phyloP scores from a whole-genome alignment of 2,113 vertebrate species.

The Gallinago paraguaiae region DNA sequence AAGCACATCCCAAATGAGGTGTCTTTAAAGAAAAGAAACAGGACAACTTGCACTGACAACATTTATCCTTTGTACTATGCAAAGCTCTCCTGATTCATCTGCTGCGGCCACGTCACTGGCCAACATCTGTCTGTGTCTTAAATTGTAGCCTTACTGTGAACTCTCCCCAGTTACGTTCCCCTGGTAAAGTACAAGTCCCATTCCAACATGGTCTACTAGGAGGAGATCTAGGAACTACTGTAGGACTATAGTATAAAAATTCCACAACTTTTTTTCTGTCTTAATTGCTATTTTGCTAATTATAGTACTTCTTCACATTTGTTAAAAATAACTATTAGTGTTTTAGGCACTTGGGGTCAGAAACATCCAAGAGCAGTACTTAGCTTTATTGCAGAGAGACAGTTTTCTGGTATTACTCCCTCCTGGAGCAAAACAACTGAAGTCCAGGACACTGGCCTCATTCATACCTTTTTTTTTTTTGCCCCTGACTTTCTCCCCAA shows the following conservation, averaged over 20 bases:
- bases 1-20: slow-evolving; percentile 50
- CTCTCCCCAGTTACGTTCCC: background rate
- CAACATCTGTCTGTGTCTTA: slow-evolving; percentile 12
- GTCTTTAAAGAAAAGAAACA: slow-evolving; percentile 55
- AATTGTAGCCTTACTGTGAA: slow-evolving; percentile 12
- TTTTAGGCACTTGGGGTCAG: background rate
- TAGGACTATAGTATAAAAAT: background rate
- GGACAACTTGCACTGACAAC: slow-evolving; percentile 39
- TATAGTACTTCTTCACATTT: background rate
- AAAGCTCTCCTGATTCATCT: slow-evolving; percentile 52
- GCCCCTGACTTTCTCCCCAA: background rate
- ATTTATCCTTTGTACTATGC: slow-evolving; percentile 20
- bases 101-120: background rate
- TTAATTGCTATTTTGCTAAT: background rate
- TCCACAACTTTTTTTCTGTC: background rate
- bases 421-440: background rate
- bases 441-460: background rate
- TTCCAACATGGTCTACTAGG: background rate
- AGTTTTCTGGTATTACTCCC: background rate
- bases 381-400: background rate
- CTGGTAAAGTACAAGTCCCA: background rate
- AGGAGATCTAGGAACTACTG: background rate
- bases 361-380: background rate
- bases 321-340: background rate
- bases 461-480: background rate